Conservation (phyloP, 2,888 invertebrate species). For the Ormyrus nitidulus region DNA sequence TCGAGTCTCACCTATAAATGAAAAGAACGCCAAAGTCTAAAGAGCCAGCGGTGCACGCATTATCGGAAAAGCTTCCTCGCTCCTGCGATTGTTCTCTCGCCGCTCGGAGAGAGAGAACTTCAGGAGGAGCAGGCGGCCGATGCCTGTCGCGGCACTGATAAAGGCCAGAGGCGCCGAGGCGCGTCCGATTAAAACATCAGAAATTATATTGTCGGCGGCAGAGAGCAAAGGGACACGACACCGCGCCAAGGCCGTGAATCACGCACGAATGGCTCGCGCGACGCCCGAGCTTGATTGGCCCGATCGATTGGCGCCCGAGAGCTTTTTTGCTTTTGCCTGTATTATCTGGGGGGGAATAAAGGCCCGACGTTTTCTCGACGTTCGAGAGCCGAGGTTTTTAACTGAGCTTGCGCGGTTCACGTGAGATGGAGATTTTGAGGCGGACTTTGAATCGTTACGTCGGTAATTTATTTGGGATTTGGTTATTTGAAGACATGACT, state of each 20-base stretch:
- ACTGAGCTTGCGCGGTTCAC: no score
- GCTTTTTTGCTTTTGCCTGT: no score
- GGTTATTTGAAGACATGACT: no score
- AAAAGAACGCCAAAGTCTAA: constrained; percentile 7
- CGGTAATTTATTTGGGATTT: no score
- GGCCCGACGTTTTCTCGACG: no score
- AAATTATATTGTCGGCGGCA: constrained; percentile 9
- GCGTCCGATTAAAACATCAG: constrained; percentile 53
- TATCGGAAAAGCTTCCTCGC: neutral
- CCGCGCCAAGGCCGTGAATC: neutral
- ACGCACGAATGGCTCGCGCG: constrained; percentile 5
- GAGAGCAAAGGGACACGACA: neutral
- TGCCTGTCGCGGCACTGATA: constrained; percentile 53
- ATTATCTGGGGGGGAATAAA: no score
- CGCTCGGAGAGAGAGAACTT: constrained; percentile 7
- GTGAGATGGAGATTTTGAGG: no score
- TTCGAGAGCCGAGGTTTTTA: no score
- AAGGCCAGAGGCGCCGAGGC: constrained; percentile 44
- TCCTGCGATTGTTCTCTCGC: neutral
- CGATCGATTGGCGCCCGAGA: no score
- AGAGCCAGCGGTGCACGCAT: neutral
- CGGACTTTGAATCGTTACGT: no score
- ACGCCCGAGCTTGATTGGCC: no score
- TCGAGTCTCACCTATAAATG: neutral
- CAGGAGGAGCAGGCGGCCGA: neutral